These are phyloP conservation scores for Melanostigma gelatinosum DNA, from an alignment of 2,113 vertebrate genomes.

Conservation along the genomic window DNA sequence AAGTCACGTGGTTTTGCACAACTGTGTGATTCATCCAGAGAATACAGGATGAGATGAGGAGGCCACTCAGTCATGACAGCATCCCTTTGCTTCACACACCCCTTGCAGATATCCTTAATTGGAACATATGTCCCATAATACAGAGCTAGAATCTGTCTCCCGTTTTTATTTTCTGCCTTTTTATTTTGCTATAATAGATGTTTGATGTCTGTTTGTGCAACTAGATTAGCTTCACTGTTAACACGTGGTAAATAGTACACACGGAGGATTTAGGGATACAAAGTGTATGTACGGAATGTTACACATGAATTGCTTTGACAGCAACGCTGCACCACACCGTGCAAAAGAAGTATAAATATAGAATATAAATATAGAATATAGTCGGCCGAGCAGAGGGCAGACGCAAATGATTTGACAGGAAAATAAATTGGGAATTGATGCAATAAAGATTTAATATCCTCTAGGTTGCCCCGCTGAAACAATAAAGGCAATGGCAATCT, in stretches of 20 bases:
- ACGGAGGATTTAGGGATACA: neutral
- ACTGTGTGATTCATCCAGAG: conserved; percentile 39
- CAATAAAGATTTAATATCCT: neutral
- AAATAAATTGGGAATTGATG: neutral
- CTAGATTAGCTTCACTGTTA: neutral
- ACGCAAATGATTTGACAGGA: neutral
- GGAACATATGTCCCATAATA: conserved; percentile 35
- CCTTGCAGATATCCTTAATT: conserved; percentile 49
- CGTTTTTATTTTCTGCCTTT: neutral
- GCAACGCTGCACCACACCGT: neutral
- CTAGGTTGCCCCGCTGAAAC: neutral
- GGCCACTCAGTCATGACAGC: conserved; percentile 33
- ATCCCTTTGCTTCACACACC: conserved; percentile 25
- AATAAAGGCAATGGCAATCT: neutral
- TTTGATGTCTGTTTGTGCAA: neutral
- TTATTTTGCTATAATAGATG: neutral
- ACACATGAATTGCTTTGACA: no score
- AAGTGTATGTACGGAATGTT: no score
- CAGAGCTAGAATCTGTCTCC: neutral
- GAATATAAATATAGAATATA: no score
- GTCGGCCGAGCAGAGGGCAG: neutral
- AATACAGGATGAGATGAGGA: conserved; percentile 5
- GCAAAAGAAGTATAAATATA: neutral
- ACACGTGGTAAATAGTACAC: neutral
- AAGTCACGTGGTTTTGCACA: conserved; percentile 3